These are phyloP conservation scores for Drosophila imparisetae DNA, from an alignment of 2,888 invertebrate species.

Conservation along the genomic window DNA sequence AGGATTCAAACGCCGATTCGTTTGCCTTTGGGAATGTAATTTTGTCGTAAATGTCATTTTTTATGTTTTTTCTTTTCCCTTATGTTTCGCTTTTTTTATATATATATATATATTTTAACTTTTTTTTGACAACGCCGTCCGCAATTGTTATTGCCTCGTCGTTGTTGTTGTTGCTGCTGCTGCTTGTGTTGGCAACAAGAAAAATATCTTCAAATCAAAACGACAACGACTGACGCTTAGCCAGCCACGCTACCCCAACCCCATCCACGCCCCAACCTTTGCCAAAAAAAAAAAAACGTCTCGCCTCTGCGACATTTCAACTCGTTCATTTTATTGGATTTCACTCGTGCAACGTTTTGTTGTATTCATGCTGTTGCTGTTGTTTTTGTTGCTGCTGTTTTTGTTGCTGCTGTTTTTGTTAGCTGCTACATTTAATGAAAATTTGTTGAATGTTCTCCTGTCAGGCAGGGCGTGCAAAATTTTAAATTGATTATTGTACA, in stretches of 20 bases:
- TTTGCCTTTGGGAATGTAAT: constrained; percentile 62
- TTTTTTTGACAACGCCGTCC: constrained; percentile 29
- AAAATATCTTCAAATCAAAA: constrained; percentile 70
- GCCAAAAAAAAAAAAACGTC: constrained; percentile 5
- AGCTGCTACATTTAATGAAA: constrained; percentile 63
- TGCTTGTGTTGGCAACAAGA: constrained; percentile 36
- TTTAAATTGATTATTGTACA: constrained; percentile 68
- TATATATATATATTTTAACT: neutral
- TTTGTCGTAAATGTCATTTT: constrained; percentile 72
- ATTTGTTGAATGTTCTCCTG: constrained; percentile 60
- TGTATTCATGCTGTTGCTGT: constrained; percentile 2
- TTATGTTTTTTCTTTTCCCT: constrained; percentile 49
- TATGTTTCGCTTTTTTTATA: neutral
- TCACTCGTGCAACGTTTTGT: constrained; percentile 31
- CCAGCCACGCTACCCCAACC: constrained; percentile 20
- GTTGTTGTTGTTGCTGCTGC: constrained; percentile 20
- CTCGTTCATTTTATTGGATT: constrained; percentile 68
- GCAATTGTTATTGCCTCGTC: constrained; percentile 62
- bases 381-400: constrained; percentile 15
- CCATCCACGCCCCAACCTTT: neutral
- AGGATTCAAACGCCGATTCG: constrained; percentile 24
- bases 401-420: constrained; percentile 27
- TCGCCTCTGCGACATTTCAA: constrained; percentile 56
- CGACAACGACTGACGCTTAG: constrained; percentile 37
- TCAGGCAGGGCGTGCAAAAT: constrained; percentile 65